These are phyloP conservation scores for Poecile atricapillus DNA, from an alignment of 2,113 vertebrate species.

Conservation along the genomic window DNA sequence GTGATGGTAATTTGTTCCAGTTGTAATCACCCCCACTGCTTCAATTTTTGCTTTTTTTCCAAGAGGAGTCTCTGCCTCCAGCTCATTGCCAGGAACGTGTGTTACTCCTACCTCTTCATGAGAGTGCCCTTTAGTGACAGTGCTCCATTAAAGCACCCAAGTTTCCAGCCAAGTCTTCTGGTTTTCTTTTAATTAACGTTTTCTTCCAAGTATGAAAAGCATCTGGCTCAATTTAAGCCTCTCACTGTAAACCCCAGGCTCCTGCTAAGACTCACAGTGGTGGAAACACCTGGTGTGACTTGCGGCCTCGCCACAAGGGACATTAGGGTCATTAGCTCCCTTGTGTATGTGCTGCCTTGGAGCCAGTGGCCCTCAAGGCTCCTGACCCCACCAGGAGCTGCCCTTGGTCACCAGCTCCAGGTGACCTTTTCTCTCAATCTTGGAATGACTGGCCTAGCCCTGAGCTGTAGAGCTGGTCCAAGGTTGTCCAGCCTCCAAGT, in stretches of 20 bases:
- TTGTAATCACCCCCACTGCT: background rate
- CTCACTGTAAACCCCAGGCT: background rate
- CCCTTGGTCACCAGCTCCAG: background rate
- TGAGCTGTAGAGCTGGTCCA: background rate
- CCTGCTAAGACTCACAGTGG: background rate
- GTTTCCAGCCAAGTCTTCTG: background rate
- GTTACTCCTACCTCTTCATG: background rate
- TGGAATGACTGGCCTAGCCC: background rate
- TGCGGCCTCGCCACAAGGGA: background rate
- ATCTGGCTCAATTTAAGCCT: background rate
- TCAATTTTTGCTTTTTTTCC: background rate
- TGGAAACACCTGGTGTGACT: background rate
- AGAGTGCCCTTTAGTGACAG: background rate
- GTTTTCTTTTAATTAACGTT: background rate
- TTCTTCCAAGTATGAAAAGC: background rate
- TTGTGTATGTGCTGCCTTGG: background rate
- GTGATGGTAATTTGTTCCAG: slow-evolving; percentile 33
- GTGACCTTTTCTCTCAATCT: background rate
- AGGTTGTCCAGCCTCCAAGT: background rate
- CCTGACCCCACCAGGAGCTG: background rate
- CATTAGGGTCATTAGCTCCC: background rate
- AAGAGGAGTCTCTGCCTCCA: background rate
- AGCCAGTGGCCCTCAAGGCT: background rate
- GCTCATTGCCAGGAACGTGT: background rate
- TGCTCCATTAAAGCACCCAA: background rate